Evolutionary conservation across 2,113 vertebrate genomes (phyloP).

Genomic region (Chrysemys picta): DNA sequence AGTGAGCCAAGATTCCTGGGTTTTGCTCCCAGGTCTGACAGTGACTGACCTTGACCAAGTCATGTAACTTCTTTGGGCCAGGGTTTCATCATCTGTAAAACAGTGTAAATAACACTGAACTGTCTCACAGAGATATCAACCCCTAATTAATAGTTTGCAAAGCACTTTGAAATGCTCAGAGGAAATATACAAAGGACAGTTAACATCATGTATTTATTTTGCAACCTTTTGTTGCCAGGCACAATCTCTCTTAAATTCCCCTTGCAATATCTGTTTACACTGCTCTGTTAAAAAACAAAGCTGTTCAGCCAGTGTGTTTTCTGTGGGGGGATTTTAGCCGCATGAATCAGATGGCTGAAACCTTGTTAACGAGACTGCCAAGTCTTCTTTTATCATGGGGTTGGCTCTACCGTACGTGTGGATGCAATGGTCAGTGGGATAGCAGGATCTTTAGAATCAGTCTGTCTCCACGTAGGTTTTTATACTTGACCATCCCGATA

Average conservation of each 20-base stretch:
- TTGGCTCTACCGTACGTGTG: background rate
- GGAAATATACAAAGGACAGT: conserved; percentile 52
- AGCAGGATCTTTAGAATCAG: background rate
- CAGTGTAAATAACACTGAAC: conserved; percentile 23
- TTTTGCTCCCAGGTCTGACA: background rate
- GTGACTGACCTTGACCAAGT: conserved; percentile 13
- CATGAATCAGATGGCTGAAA: conserved; percentile 64
- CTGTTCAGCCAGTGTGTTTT: conserved; percentile 27
- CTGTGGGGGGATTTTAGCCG: conserved; percentile 51
- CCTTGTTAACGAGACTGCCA: conserved; percentile 1
- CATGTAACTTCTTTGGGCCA: conserved; percentile 4
- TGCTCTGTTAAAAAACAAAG: conserved; percentile 64
- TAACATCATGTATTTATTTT: conserved; percentile 59
- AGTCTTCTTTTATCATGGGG: background rate
- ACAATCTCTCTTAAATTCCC: conserved; percentile 55
- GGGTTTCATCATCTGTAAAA: conserved; percentile 30
- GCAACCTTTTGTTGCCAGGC: conserved; percentile 47
- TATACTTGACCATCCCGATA: no score
- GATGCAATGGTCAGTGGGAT: background rate
- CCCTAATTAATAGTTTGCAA: conserved; percentile 42
- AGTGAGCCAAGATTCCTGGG: background rate
- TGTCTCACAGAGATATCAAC: conserved; percentile 30
- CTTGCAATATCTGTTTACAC: conserved; percentile 51
- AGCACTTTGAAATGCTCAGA: conserved; percentile 32
- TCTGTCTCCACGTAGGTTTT: background rate